Conservation (phyloP, 2,113 vertebrate species). For the Eulacestoma nigropectus region DNA sequence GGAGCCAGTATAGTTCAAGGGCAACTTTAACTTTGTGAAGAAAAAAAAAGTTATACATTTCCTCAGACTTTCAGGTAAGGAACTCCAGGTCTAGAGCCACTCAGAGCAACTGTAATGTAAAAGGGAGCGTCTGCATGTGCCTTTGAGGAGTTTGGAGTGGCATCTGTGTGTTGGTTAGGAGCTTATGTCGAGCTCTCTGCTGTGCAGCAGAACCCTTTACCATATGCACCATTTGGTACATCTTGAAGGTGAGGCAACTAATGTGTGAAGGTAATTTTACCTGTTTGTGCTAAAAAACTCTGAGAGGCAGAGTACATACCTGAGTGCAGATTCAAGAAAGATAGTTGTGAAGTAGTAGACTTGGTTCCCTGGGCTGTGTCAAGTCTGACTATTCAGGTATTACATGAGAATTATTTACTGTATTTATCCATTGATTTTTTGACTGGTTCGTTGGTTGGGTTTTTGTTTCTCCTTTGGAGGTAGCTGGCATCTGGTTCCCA, state of each 20-base stretch:
- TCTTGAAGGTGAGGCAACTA: not conserved
- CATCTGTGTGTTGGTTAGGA: rapidly evolving
- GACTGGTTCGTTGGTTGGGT: not conserved
- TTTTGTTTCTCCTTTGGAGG: not conserved
- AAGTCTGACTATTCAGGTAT: not conserved
- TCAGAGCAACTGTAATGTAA: not conserved
- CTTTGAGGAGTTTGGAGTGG: not conserved
- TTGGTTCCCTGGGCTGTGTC: not conserved
- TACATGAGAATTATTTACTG: not conserved
- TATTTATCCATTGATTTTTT: not conserved
- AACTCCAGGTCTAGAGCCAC: not conserved
- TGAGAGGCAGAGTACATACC: not conserved
- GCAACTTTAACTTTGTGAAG: not conserved
- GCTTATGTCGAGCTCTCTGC: not conserved
- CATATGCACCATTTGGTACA: not conserved
- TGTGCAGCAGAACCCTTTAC: not conserved
- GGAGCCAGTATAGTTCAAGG: not conserved
- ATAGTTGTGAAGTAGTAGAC: not conserved
- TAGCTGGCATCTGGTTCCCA: not conserved
- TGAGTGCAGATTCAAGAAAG: not conserved
- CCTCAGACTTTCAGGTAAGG: not conserved
- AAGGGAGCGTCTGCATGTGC: not conserved
- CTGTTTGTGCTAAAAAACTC: not conserved
- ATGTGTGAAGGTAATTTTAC: not conserved
- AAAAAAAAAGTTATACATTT: not conserved